Conservation (phyloP, 2,113 vertebrate genomes). For the Ictidomys tridecemlineatus region DNA sequence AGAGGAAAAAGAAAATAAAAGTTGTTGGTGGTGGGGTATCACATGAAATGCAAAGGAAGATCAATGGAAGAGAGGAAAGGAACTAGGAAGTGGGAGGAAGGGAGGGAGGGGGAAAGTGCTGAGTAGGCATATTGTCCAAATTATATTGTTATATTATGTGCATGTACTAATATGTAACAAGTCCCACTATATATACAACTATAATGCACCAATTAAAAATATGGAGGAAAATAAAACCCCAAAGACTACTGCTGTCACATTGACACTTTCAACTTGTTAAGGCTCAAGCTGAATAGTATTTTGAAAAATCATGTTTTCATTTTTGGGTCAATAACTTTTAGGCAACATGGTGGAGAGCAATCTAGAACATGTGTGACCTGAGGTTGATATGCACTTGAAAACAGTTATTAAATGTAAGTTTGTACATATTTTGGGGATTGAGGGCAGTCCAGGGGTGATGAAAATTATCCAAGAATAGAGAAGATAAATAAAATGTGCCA, state of each 20-base stretch:
- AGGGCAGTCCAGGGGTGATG: not conserved
- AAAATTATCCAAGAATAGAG: not conserved
- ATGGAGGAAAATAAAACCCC: too few relatives aligned
- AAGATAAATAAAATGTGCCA: not conserved
- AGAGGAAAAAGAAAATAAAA: too few relatives aligned
- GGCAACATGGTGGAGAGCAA: not conserved
- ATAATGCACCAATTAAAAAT: too few relatives aligned
- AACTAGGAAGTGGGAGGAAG: too few relatives aligned
- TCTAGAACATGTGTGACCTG: not conserved
- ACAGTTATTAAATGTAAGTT: not conserved
- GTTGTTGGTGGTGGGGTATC: too few relatives aligned
- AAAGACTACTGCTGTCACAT: not conserved
- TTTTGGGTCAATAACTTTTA: not conserved
- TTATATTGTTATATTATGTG: too few relatives aligned
- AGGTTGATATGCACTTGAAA: constrained; percentile 16
- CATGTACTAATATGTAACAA: too few relatives aligned
- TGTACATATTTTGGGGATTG: not conserved
- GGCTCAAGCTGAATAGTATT: constrained; percentile 34
- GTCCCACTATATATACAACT: too few relatives aligned
- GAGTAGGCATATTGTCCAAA: too few relatives aligned
- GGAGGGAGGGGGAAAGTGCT: too few relatives aligned
- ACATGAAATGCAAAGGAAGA: too few relatives aligned
- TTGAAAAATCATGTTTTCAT: constrained; percentile 25
- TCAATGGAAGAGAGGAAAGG: too few relatives aligned
- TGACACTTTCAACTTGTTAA: constrained; percentile 27